Conservation (phyloP, 2,797 vertebrate genomes). For the Oreonectes daqikongensis region DNA sequence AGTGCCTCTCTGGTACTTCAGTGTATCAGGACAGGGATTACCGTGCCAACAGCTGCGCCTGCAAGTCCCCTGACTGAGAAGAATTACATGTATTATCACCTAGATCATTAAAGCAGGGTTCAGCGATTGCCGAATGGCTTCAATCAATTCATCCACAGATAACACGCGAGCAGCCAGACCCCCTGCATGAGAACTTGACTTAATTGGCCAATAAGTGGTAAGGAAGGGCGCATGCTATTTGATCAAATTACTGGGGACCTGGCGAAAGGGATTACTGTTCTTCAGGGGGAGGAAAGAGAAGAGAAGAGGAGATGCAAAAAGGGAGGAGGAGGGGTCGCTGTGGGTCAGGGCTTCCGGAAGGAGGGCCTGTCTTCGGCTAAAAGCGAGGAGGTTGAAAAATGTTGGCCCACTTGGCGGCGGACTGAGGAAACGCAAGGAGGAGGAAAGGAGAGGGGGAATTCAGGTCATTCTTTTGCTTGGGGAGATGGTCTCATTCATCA, state of each 20-base stretch:
- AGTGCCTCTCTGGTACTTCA: slow-evolving; percentile 86
- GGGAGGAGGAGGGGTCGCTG: slow-evolving; percentile 66
- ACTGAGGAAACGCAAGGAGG: slow-evolving; percentile 44
- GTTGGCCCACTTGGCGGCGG: slow-evolving; percentile 83
- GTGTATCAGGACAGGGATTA: slow-evolving; percentile 94
- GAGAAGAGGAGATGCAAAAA: slow-evolving; percentile 12
- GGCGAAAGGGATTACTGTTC: slow-evolving; percentile 89
- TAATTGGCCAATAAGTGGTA: slow-evolving; percentile 99
- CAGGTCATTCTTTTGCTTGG: slow-evolving; percentile 94
- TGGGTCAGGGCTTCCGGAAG: slow-evolving; percentile 83
- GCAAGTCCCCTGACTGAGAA: slow-evolving; percentile 98
- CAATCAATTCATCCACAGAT: slow-evolving; percentile 98
- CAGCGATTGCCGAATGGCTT: slow-evolving; percentile 94
- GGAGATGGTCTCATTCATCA: slow-evolving; percentile 91
- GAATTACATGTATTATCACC: slow-evolving; percentile 99
- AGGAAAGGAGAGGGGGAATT: slow-evolving; percentile 74
- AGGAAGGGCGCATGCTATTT: slow-evolving; percentile 94
- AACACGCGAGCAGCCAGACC: slow-evolving; percentile 97
- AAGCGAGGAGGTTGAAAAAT: slow-evolving; percentile 91
- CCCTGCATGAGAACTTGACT: slow-evolving; percentile 99
- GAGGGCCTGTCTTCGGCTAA: slow-evolving; percentile 89
- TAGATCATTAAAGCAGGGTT: slow-evolving; percentile 99
- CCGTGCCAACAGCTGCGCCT: slow-evolving; percentile 92
- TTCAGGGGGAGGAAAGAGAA: slow-evolving; percentile 46
- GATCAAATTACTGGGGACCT: slow-evolving; percentile 91